These are phyloP conservation scores for Magallana gigas DNA, from an alignment of 1,140 invertebrate genomes.

Conservation along the genomic window DNA sequence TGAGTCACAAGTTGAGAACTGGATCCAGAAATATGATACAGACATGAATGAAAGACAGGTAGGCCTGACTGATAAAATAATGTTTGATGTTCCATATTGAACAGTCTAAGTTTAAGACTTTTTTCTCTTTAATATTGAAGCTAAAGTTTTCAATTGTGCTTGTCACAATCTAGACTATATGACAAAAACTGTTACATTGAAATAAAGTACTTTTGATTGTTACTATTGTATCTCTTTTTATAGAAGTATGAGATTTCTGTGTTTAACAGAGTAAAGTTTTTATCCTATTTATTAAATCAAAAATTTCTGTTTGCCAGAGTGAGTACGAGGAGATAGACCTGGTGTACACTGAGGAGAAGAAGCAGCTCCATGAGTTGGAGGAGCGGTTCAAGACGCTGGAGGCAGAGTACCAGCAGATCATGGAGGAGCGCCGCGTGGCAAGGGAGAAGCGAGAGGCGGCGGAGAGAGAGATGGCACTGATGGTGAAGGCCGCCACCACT, in stretches of 20 bases:
- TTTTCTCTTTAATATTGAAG: too few species aligned
- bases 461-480: conserved; percentile 74
- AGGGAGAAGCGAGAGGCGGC: conserved; percentile 75
- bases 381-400: conserved; percentile 78
- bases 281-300: too few species aligned
- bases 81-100: too few species aligned
- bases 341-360: conserved; percentile 78
- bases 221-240: too few species aligned
- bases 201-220: too few species aligned
- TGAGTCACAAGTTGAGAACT: conserved; percentile 79
- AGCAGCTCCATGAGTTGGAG: conserved; percentile 77
- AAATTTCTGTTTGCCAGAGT: conserved; percentile 63
- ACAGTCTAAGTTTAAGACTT: too few species aligned
- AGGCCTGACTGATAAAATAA: neutral
- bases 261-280: too few species aligned
- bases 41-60: conserved; percentile 79
- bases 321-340: conserved; percentile 78
- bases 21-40: conserved; percentile 78
- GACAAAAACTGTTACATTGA: too few species aligned
- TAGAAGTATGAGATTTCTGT: too few species aligned
- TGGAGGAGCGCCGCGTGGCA: conserved; percentile 74
- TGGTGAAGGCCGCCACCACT: conserved; percentile 77
- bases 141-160: too few species aligned
- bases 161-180: too few species aligned
- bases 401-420: conserved; percentile 76